Percentiles rank a stretch among this genome's conserved stretches.
phyloP scores from a whole-genome alignment of 2,888 invertebrate species.

The Drosophila neotestacea region DNA sequence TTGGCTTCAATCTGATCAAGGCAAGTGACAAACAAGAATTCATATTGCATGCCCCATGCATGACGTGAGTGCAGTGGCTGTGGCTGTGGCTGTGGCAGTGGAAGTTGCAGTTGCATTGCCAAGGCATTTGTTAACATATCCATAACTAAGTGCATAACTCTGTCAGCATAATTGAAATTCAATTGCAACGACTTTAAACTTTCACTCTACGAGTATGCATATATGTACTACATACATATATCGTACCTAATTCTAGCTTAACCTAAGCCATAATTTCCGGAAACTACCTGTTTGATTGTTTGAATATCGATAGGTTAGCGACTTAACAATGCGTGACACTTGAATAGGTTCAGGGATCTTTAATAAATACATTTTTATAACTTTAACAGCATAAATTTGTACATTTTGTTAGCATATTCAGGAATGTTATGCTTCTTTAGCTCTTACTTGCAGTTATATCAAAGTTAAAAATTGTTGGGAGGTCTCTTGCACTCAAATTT shows the following conservation, averaged over 20 bases:
- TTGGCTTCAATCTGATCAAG: constrained; percentile 42
- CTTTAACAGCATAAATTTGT: too few species aligned
- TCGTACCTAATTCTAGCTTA: neutral
- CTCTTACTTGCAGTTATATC: neutral
- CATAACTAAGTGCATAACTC: constrained; percentile 8
- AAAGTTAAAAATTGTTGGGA: neutral
- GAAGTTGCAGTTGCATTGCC: constrained; percentile 3
- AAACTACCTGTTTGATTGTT: constrained; percentile 9
- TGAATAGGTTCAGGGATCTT: neutral
- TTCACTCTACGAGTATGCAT: constrained; percentile 33
- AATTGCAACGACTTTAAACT: constrained; percentile 46
- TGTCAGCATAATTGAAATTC: constrained; percentile 44
- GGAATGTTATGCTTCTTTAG: too few species aligned
- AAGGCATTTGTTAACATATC: constrained; percentile 22
- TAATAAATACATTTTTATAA: neutral
- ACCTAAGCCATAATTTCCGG: constrained; percentile 15
- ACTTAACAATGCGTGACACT: constrained; percentile 1
- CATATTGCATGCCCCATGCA: constrained; percentile 23
- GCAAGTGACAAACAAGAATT: constrained; percentile 51
- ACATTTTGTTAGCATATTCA: too few species aligned
- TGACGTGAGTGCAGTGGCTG: constrained; percentile 23
- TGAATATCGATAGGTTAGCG: constrained; percentile 4
- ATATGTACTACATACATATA: neutral
- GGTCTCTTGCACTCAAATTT: neutral
- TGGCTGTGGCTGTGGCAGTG: neutral